Evolutionary conservation across 2,888 invertebrate genomes (phyloP).

Genomic region (Agrenia bidenticulata): DNA sequence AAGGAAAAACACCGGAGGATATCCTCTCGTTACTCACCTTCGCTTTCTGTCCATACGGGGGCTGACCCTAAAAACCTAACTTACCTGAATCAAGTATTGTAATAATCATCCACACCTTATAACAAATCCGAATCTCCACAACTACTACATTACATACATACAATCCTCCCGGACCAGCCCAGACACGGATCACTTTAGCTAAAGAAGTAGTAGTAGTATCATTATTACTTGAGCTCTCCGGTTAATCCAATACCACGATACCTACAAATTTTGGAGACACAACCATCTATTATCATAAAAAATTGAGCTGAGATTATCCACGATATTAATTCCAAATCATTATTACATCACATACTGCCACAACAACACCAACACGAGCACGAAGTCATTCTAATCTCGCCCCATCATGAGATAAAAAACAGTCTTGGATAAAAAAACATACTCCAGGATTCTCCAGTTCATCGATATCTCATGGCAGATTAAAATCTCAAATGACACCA

Average conservation of each 20-base stretch:
- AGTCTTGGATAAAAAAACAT: too few relatives aligned
- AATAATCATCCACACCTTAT: constrained; percentile 14
- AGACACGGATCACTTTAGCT: constrained; percentile 17
- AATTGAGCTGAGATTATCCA: constrained; percentile 19
- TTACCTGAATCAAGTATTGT: constrained; percentile 5
- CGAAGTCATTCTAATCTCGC: too few relatives aligned
- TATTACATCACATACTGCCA: too few relatives aligned
- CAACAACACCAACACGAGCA: too few relatives aligned
- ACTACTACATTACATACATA: neutral
- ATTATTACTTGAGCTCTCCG: constrained; percentile 24
- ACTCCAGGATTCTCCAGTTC: too few relatives aligned
- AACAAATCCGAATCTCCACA: constrained; percentile 11
- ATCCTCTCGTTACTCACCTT: constrained; percentile 9
- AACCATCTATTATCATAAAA: constrained; percentile 29
- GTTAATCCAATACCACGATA: constrained; percentile 36
- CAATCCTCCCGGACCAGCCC: neutral
- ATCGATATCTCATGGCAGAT: too few relatives aligned
- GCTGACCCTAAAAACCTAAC: constrained; percentile 3
- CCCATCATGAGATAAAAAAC: too few relatives aligned
- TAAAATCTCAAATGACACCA: too few relatives aligned
- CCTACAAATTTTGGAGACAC: constrained; percentile 33
- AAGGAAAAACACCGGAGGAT: too few relatives aligned
- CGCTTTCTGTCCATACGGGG: constrained; percentile 6
- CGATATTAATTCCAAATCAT: too few relatives aligned
- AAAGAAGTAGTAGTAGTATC: constrained; percentile 20